Evolutionary conservation across 2,113 vertebrate genomes (phyloP), one percentile per base, ranked within the genome.

Genomic region (Rhinogobius similis): DNA sequence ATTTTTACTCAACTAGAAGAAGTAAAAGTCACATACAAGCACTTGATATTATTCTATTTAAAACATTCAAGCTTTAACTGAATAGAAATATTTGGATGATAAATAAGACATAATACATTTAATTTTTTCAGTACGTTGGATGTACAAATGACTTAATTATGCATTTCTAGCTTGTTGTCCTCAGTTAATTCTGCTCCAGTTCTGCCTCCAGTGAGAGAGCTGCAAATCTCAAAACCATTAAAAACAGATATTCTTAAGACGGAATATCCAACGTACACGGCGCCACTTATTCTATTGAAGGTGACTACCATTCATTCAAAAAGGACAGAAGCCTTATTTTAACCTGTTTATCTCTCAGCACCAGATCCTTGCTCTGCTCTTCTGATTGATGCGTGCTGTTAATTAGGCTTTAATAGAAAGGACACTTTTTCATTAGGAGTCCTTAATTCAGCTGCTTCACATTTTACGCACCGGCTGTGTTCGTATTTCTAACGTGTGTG

Each of bases 341-440:
- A 41, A 58, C 75, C 72, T 62, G 63, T 72, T 81, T 29, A 39
- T 72, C 62, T 79, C 68, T 68, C 36, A 69, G 62, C 58, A 32
- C 62, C 58, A 68, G 66, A 26, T 63, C 41, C 36, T 18, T 48
- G 66, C 79, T 67, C 58, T 62, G 73, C 70, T 6, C 16, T 0
- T 2, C 78, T 86, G 79, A 89, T 89, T 86, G 88, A 88, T 85
- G 82, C 27, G 16, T 4, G 32, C 48, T 87, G n/a, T n/a, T 61
- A 83, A 90, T 89, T 87, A 81, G 43, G 75, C 67, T 83, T 83
- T 81, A 86, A 84, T 86, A 85, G 77, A 85, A 91, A 82, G 75
- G 58, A 75, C 20, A 9, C 71, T 86, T 86, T 87, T 88, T 88
- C 83, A 87, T 87, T 82, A 80, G 62, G 73, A 89, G 65, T 75